These are phyloP conservation scores for Teleiodes luculella DNA, from an alignment of 2,888 invertebrate genomes.

Conservation along the genomic window DNA sequence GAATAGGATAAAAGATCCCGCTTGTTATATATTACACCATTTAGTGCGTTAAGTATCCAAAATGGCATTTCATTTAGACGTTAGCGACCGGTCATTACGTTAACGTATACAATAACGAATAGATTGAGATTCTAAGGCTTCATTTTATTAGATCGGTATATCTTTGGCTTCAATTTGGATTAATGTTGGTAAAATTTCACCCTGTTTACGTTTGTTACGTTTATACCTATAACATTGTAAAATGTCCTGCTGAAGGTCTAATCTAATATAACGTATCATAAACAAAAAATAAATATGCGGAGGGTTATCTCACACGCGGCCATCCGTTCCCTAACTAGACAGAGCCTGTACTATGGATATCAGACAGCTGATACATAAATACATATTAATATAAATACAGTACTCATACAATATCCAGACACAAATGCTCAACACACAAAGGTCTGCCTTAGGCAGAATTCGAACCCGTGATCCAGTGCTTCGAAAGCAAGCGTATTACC, in stretches of 20 bases:
- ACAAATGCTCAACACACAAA: too few relatives aligned
- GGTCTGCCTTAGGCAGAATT: too few relatives aligned
- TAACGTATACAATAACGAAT: neutral
- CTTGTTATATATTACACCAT: neutral
- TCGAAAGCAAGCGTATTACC: too few relatives aligned
- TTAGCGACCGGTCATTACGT: neutral
- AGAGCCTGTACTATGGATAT: too few relatives aligned
- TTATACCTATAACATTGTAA: neutral
- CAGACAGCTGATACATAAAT: too few relatives aligned
- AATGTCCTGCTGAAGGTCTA: neutral
- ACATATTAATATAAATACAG: too few relatives aligned
- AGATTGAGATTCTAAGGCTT: neutral
- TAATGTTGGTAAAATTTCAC: conserved; percentile 10
- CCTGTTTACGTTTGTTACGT: neutral
- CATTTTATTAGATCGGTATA: neutral
- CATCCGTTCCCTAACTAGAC: too few relatives aligned
- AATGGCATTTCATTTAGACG: neutral
- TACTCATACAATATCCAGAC: too few relatives aligned
- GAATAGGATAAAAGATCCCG: neutral
- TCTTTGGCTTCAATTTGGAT: neutral
- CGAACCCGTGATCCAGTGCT: too few relatives aligned
- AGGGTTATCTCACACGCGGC: too few relatives aligned
- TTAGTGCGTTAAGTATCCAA: neutral
- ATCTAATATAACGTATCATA: too few relatives aligned
- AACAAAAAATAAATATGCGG: too few relatives aligned